Evolutionary conservation across 2,113 vertebrate species (phyloP), one percentile per base, ranked within the genome.

Genomic region (Parotia lawesii): DNA sequence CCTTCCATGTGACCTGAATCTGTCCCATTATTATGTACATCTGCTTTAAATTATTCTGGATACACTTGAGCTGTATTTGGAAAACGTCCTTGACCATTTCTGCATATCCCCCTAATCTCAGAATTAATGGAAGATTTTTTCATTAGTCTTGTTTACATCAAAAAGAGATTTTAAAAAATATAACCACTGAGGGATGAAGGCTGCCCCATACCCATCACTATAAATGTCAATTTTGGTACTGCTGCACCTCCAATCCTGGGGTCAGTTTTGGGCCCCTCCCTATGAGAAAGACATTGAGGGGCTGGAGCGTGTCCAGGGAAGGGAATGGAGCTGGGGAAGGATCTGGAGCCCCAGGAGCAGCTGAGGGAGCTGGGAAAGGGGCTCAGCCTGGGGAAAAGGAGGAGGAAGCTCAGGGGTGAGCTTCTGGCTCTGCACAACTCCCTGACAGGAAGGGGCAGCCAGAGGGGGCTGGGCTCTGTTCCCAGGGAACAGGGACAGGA

Each of bases 31-130:
- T 15, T 56, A 65, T 12, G 27, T 44, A 73, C 81, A 89, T 87
- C 87, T 94, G 85, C 85, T 92, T 94, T 69, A 64, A 66, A 69
- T 89, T 70, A 56, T 69, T 87, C 94, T 87, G 64, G 56, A 77
- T 78, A 80, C 38, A 85, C 70, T 89, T 4, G 53, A 87, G 66
- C 87, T 93, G n/a, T 35, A 53, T 82, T 73, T 92, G 82, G 71
- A 73, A 85, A 85, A 92, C 0, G 48, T 75, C 88, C 92, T 85
- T 91, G 90, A 85, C 87, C 82, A 45, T 54, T 87, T 81, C 77
- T 73, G 77, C 54, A 19, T 2, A 71, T 78, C 33, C 48, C 66
- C 61, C 65, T 93, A 6, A 89, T 44, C 80, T 75, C 89, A 45
- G 76, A 72, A 84, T 64, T 93, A 66, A 88, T 11, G 31, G 47